Base-by-base conservation (phyloP, 2,113 vertebrate genomes). In the Zosterops hypoxanthus region DNA sequence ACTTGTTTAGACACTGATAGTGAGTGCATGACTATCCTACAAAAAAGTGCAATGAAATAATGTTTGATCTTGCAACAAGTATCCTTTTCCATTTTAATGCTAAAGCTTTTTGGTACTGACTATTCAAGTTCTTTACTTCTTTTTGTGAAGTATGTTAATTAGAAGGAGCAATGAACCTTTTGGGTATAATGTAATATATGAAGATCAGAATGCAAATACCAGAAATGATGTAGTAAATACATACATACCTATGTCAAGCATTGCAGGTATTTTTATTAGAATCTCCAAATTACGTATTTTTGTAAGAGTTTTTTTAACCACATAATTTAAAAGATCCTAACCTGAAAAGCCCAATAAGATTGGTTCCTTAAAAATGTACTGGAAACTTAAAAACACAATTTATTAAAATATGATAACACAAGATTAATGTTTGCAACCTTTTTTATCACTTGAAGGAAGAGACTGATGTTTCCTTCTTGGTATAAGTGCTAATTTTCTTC, bases 261-360 rank as follows among this genome's bases (percentile, higher is more conserved):
- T 88, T 86, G 88, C 53, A 83, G 17, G 39, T 97, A 71, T 96
- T 97, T 97, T 94, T 95, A 44, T 87, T 95, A 83, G 81, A 73
- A 60, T 75, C 44, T 96, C 72, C 86, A 92, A 88, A 97, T 92
- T 52, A 86, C 2, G 1, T 97, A 97, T 97, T 98, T 98, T 98
- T 97, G 12, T 97, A 97, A 12, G 41, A 65, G 28, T 53, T 95
- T 85, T 85, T 85, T 80, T 85, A 71, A 91, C 77, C 85, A 65
- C n/a, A 13, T 95, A 86, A 86, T 69, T 96, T 86, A 39, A 86
- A 88, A 90, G 34, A 80, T 70, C 59, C 23, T 73, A 94, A 50
- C 79, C 65, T 94, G 88, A 96, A 90, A 91, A 97, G 50, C 47
- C 56, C 82, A 89, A 25, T 80, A 71, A 10, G 14, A 92, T 97